Conservation (phyloP, 2,113 vertebrate genomes). For the Hystrix cristata region DNA sequence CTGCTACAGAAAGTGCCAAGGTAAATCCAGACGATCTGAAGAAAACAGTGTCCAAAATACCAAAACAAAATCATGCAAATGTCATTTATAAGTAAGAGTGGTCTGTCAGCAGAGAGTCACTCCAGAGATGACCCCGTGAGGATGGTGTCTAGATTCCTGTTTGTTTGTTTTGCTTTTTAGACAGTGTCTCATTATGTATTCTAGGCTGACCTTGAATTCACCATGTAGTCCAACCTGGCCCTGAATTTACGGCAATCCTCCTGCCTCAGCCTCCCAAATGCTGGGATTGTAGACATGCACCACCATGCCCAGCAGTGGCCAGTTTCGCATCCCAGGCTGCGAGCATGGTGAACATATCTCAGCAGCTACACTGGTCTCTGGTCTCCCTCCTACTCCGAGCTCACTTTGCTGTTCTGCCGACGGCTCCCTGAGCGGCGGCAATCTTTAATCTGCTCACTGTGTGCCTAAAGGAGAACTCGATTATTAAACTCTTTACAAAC, state of each 20-base stretch:
- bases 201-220: background rate
- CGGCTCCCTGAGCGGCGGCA: background rate
- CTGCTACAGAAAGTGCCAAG: background rate
- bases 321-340: background rate
- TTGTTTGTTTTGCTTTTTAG: background rate
- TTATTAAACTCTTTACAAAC: conserved; percentile 17
- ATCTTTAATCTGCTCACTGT: background rate
- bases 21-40: background rate
- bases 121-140: background rate
- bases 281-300: background rate
- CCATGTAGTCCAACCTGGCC: background rate
- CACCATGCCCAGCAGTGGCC: background rate
- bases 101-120: background rate
- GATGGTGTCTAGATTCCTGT: background rate
- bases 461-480: background rate
- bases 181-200: background rate
- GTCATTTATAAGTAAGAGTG: background rate
- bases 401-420: background rate
- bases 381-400: background rate
- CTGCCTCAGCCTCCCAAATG: background rate
- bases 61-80: background rate
- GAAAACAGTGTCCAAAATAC: conserved; percentile 26
- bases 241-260: background rate
- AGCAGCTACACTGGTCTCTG: background rate
- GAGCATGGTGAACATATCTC: background rate